Conservation (phyloP, 2,888 invertebrate species). For the Smittia aterrima region DNA sequence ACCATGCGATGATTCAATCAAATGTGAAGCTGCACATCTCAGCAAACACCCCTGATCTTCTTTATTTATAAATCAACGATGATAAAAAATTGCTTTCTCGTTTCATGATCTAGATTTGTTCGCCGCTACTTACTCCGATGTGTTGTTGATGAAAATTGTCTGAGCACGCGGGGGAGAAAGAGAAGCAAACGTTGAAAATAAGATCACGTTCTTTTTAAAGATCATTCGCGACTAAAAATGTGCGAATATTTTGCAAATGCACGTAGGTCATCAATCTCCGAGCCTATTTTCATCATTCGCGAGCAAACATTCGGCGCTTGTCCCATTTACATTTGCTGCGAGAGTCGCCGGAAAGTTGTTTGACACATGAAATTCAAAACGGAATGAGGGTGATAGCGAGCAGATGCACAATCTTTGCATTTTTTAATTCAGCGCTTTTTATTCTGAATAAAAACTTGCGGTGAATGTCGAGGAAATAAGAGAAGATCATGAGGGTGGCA, state of each 20-base stretch:
- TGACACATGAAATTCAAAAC: neutral
- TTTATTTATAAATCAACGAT: neutral
- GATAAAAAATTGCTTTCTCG: constrained; percentile 17
- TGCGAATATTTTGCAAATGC: neutral
- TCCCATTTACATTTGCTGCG: neutral
- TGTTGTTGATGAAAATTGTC: constrained; percentile 3
- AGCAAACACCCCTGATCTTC: neutral
- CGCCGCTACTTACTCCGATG: neutral
- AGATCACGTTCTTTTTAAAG: constrained; percentile 4
- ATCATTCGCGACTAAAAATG: neutral
- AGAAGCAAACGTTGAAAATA: neutral
- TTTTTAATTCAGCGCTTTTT: neutral
- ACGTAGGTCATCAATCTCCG: neutral
- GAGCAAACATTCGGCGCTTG: neutral
- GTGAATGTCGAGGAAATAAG: too few species aligned
- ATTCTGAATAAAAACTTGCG: neutral
- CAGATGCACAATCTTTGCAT: neutral
- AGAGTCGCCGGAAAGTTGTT: neutral
- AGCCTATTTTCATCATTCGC: constrained; percentile 1
- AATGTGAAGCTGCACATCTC: neutral
- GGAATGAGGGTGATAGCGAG: constrained; percentile 4
- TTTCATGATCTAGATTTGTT: constrained; percentile 16
- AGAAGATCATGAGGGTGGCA: too few species aligned
- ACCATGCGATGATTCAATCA: neutral
- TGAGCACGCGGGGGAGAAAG: neutral